A percentile compares a stretch with the other conserved stretches of the same genome.
Conservation (phyloP, 2,888 invertebrate species). For the Salticus scenicus region DNA sequence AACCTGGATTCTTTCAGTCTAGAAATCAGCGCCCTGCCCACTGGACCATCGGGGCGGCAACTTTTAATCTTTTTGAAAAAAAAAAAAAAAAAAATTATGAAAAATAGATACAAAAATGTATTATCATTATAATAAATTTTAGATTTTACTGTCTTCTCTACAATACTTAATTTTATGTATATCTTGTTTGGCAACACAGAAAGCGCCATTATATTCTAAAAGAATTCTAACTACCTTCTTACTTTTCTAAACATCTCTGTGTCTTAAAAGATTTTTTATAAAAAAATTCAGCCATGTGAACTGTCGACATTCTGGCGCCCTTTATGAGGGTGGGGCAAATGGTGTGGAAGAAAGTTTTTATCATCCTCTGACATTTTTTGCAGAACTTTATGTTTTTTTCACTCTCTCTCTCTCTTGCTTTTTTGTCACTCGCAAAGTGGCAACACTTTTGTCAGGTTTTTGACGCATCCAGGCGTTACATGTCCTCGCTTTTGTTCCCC, state of each 20-base stretch:
- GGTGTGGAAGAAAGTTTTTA: constrained; percentile 67
- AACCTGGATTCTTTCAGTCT: too few species aligned
- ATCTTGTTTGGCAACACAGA: neutral
- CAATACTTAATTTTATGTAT: neutral
- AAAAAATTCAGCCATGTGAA: constrained; percentile 36
- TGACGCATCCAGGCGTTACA: constrained; percentile 54
- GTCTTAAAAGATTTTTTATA: constrained; percentile 21
- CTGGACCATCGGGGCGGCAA: too few species aligned
- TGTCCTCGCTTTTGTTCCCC: constrained; percentile 47
- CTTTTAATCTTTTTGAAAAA: too few species aligned
- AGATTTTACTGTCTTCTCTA: too few species aligned
- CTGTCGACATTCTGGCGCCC: constrained; percentile 55
- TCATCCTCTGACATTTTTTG: constrained; percentile 26
- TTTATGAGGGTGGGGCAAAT: constrained; percentile 63
- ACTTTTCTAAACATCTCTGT: constrained; percentile 37
- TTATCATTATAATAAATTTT: too few species aligned
- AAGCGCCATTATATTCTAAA: neutral
- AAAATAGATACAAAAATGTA: too few species aligned
- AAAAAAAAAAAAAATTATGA: too few species aligned
- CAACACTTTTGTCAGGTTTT: constrained; percentile 67
- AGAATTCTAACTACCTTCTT: neutral
- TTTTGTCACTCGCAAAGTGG: constrained; percentile 34
- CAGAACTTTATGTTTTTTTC: constrained; percentile 54
- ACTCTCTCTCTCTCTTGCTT: constrained; percentile 31
- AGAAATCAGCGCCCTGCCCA: too few species aligned